These are phyloP conservation scores for Drosophila miranda DNA, from an alignment of 1,140 invertebrate species.

Conservation along the genomic window DNA sequence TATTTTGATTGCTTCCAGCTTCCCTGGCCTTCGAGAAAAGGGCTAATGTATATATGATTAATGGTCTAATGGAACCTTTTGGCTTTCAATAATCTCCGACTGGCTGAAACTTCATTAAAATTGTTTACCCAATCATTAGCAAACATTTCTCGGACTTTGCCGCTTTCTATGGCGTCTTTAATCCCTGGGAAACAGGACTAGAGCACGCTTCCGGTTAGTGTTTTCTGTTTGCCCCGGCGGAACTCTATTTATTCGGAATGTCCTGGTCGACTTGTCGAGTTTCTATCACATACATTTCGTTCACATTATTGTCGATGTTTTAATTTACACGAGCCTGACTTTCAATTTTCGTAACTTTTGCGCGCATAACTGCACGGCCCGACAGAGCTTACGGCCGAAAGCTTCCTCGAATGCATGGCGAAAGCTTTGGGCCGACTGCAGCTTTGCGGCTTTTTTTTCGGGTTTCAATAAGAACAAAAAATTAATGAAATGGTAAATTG, in stretches of 20 bases:
- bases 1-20: conserved; percentile 53
- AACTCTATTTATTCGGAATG: neutral
- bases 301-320: conserved; percentile 15
- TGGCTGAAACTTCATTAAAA: no score
- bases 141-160: no score
- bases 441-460: conserved; percentile 29
- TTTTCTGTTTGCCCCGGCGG: neutral
- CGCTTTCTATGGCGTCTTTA: neutral
- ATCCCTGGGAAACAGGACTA: neutral
- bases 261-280: no score
- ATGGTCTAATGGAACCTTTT: no score
- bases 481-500: neutral
- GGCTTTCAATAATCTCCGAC: no score
- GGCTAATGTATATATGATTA: no score
- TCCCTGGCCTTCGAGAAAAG: no score
- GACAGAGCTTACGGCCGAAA: conserved; percentile 25
- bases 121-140: no score
- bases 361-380: conserved; percentile 40
- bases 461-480: conserved; percentile 15
- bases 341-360: conserved; percentile 16
- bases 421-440: conserved; percentile 41
- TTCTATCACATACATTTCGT: conserved; percentile 1
- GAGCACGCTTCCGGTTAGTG: conserved; percentile 17
- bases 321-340: neutral
- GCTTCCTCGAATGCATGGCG: conserved; percentile 26